Conservation (phyloP, 2,113 vertebrate genomes). For the Brevimyrus niger region DNA sequence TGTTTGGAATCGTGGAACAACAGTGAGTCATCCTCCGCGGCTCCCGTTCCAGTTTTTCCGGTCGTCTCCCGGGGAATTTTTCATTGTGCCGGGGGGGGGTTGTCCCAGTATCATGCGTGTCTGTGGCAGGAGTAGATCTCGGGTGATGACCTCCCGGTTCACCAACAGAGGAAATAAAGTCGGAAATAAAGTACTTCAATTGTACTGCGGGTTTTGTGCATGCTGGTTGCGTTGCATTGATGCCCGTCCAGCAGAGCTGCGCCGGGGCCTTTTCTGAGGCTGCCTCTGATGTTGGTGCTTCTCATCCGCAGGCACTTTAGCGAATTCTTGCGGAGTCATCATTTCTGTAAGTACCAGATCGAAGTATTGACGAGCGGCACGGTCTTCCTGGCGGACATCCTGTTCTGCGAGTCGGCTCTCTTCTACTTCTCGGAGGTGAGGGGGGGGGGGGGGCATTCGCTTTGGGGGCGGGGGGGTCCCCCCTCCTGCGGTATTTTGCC, state of each 20-base stretch:
- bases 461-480: not conserved
- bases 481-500: not conserved
- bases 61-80: not conserved
- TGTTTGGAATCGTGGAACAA: slow-evolving; percentile 83
- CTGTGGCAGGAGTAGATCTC: not conserved
- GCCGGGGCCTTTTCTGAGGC: not conserved
- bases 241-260: not conserved
- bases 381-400: slow-evolving; percentile 95
- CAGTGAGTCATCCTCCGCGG: slow-evolving; percentile 69
- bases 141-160: not conserved
- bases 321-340: slow-evolving; percentile 91
- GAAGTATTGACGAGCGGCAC: slow-evolving; percentile 98
- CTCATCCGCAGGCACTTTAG: slow-evolving; percentile 81
- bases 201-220: not conserved
- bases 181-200: not conserved
- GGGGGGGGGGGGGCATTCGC: not conserved
- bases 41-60: not conserved
- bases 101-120: not conserved
- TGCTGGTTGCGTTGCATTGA: not conserved
- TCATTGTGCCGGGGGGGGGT: not conserved
- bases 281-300: not conserved
- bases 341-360: slow-evolving; percentile 99
- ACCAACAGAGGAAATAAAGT: not conserved
- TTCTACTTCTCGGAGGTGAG: slow-evolving; percentile 99
- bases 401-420: slow-evolving; percentile 95